Evolutionary conservation across 2,113 vertebrate species (phyloP).

Genomic region (Sylvia atricapilla): DNA sequence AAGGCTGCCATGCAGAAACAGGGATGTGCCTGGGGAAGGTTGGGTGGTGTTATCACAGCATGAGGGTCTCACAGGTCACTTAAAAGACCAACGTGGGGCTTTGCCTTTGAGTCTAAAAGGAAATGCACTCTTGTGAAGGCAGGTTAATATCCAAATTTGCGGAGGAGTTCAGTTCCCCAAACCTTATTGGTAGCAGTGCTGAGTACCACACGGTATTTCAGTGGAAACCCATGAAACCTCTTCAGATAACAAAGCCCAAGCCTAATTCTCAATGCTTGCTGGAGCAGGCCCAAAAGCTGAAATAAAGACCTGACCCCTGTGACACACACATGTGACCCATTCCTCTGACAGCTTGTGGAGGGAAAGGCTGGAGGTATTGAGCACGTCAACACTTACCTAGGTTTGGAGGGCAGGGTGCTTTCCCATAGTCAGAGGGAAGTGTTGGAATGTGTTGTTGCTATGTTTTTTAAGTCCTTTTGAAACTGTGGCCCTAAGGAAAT

Average conservation of each 20-base stretch:
- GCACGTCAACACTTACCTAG: constrained; percentile 12
- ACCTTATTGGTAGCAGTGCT: neutral
- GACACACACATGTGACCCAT: neutral
- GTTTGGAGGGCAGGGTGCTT: constrained; percentile 14
- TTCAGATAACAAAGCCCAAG: neutral
- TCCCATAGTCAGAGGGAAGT: constrained; percentile 46
- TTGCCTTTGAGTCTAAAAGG: neutral
- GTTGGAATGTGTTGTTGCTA: constrained; percentile 56
- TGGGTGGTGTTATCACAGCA: neutral
- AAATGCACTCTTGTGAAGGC: neutral
- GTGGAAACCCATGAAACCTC: neutral
- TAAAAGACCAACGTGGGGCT: neutral
- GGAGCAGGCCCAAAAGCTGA: neutral
- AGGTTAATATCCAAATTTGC: neutral
- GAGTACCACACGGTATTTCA: neutral
- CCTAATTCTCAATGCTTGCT: neutral
- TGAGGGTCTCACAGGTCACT: neutral
- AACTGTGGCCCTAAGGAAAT: constrained; percentile 51
- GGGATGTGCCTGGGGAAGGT: neutral
- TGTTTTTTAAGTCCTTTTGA: constrained; percentile 58
- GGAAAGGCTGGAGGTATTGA: neutral
- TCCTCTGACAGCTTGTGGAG: neutral
- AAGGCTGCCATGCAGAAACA: neutral
- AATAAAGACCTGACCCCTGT: neutral
- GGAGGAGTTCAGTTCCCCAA: neutral